phyloP scores from a whole-genome alignment of 2,888 invertebrate genomes.

The Synergus japonicus region DNA sequence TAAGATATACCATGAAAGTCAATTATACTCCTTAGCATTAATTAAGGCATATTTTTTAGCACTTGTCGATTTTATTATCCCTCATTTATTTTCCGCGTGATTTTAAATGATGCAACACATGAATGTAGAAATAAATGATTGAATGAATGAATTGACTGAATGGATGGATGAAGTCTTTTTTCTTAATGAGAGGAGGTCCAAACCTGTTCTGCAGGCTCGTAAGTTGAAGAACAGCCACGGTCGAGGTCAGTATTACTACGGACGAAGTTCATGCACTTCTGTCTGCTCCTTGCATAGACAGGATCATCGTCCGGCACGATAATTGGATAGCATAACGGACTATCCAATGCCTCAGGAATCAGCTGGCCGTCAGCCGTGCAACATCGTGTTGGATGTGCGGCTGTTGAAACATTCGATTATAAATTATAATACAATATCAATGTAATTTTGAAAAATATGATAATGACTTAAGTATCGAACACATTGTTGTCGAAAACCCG shows the following conservation, averaged over 20 bases:
- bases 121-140: neutral
- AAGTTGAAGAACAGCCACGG: constrained; percentile 79
- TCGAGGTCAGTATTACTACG: constrained; percentile 84
- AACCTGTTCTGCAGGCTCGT: constrained; percentile 86
- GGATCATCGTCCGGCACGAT: constrained; percentile 75
- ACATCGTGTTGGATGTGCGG: constrained; percentile 80
- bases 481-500: too few species aligned
- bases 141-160: constrained; percentile 7
- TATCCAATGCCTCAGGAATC: constrained; percentile 73
- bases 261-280: constrained; percentile 86
- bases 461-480: too few species aligned
- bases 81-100: neutral
- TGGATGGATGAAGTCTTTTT: neutral
- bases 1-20: neutral
- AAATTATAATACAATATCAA: neutral
- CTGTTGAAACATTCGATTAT: constrained; percentile 20
- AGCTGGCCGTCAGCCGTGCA: constrained; percentile 82
- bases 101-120: neutral
- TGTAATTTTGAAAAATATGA: too few species aligned
- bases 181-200: constrained; percentile 52
- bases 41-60: neutral
- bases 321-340: constrained; percentile 71
- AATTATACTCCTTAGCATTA: neutral
- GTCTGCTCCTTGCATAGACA: constrained; percentile 79
- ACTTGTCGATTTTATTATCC: neutral